phyloP scores from a whole-genome alignment of 2,888 invertebrate genomes.

The Lasioglossum leucozonium region DNA sequence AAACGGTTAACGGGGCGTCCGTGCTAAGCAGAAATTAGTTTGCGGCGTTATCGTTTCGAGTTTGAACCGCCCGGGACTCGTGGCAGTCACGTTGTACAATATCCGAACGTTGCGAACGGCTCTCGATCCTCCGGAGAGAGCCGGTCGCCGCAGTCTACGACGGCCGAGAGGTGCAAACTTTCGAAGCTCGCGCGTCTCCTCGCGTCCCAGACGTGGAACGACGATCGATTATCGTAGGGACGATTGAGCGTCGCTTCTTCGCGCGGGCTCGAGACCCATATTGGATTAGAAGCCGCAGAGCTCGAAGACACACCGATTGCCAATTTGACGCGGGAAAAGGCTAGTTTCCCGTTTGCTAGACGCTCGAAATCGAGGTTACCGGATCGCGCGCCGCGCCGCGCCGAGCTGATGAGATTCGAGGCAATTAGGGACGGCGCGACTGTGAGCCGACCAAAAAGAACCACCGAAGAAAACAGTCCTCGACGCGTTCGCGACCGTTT shows the following conservation, averaged over 20 bases:
- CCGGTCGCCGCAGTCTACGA: too few species aligned
- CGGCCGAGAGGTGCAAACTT: neutral
- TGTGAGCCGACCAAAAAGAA: neutral
- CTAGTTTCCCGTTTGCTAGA: conserved; percentile 7
- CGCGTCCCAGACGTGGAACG: neutral
- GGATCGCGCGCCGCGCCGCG: neutral
- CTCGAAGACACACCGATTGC: conserved; percentile 41
- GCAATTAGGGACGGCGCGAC: neutral
- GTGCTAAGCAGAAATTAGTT: conserved; percentile 9
- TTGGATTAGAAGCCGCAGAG: conserved; percentile 60
- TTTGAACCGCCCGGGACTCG: neutral
- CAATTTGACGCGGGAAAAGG: conserved; percentile 28
- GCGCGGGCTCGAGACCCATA: conserved; percentile 23
- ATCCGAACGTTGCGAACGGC: neutral
- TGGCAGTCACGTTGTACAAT: neutral
- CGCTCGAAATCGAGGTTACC: neutral
- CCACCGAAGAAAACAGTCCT: neutral
- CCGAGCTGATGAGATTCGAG: neutral
- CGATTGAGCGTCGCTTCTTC: neutral
- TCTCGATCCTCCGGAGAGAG: neutral
- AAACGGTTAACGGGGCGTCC: neutral
- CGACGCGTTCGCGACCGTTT: neutral
- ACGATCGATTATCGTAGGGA: neutral
- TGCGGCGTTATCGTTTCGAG: conserved; percentile 8
- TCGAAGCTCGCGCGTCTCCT: neutral